These are phyloP conservation scores for Ochropleura leucogaster DNA, from an alignment of 2,888 invertebrate species.

Conservation along the genomic window DNA sequence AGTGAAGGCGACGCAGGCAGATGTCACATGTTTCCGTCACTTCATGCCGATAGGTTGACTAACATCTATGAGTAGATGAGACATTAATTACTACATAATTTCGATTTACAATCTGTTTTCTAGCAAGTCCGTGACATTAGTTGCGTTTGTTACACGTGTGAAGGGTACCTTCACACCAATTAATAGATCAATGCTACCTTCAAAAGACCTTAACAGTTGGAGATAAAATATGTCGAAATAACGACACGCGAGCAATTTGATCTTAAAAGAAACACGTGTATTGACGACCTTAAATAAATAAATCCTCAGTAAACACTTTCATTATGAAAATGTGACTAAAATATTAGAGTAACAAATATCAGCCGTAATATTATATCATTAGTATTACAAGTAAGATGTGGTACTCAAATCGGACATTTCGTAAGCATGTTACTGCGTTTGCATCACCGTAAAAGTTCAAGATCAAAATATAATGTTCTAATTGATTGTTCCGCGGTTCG, in stretches of 20 bases:
- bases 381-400: conserved; percentile 1
- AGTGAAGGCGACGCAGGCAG: neutral
- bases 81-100: neutral
- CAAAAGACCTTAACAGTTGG: conserved; percentile 24
- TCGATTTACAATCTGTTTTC: neutral
- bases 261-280: conserved; percentile 5
- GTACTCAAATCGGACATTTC: conserved; percentile 14
- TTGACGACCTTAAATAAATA: neutral
- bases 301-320: neutral
- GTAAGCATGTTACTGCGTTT: conserved; percentile 24
- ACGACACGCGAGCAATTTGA: neutral
- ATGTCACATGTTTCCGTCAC: neutral
- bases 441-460: conserved; percentile 62
- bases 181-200: conserved; percentile 24
- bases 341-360: conserved; percentile 1
- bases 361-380: conserved; percentile 21
- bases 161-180: conserved; percentile 20
- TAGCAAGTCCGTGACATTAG: neutral
- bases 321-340: neutral
- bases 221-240: conserved; percentile 35
- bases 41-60: neutral
- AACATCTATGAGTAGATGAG: neutral
- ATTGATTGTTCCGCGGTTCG: conserved; percentile 54
- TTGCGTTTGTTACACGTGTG: neutral
- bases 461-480: conserved; percentile 54